Evolutionary conservation across 2,888 invertebrate genomes (phyloP).

Genomic region (Ametastegia equiseti): DNA sequence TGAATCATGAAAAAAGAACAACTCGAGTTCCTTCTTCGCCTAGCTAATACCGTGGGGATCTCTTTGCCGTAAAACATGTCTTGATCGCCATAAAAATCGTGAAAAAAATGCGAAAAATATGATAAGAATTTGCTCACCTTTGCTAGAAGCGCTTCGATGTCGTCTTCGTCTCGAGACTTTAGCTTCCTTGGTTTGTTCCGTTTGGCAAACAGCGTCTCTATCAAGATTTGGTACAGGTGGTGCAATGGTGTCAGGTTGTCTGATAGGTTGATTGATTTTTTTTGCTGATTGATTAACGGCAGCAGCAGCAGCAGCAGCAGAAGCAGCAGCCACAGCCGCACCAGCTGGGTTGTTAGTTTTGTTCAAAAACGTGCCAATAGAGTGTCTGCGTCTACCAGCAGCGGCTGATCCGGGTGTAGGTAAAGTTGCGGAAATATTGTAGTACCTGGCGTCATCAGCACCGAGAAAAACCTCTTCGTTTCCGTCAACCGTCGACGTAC

Average conservation of each 20-base stretch:
- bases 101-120: neutral
- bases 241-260: constrained; percentile 79
- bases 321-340: no score
- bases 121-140: constrained; percentile 57
- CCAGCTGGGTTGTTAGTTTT: constrained; percentile 76
- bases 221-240: constrained; percentile 75
- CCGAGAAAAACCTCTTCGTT: constrained; percentile 82
- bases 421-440: constrained; percentile 76
- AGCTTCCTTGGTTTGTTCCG: constrained; percentile 48
- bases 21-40: no score
- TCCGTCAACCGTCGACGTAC: constrained; percentile 69
- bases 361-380: constrained; percentile 82
- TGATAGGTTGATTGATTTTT: constrained; percentile 75
- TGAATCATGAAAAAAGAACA: no score
- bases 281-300: constrained; percentile 39
- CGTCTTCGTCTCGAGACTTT: constrained; percentile 55
- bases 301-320: no score
- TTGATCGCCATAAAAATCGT: neutral
- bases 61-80: no score
- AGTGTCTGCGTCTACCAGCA: constrained; percentile 79
- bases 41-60: no score
- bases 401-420: constrained; percentile 75
- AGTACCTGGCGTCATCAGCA: constrained; percentile 77
- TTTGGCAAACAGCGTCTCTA: constrained; percentile 51
- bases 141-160: constrained; percentile 61